A percentile compares a stretch with the other conserved stretches of the same genome.
phyloP scores from a whole-genome alignment of 2,888 invertebrate genomes.

The Acrobasis suavella region DNA sequence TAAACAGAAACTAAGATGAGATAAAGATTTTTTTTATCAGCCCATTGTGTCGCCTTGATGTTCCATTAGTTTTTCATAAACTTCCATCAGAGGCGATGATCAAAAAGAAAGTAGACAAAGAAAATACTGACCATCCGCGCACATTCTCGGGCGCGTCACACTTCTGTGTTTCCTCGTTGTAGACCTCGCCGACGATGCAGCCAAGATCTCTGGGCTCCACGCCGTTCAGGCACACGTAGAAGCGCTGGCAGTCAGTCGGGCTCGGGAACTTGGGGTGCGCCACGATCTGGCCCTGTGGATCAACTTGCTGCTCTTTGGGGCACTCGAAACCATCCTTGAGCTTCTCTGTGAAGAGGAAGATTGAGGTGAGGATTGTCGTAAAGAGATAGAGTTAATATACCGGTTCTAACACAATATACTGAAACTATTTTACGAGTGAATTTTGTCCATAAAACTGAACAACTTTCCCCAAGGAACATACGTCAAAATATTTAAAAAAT shows the following conservation, averaged over 20 bases:
- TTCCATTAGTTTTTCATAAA: too few species aligned
- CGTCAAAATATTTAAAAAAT: too few species aligned
- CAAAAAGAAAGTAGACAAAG: neutral
- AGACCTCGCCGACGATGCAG: conserved; percentile 94
- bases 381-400: neutral
- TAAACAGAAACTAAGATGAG: too few species aligned
- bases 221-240: conserved; percentile 94
- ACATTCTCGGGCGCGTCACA: conserved; percentile 96
- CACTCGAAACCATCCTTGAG: conserved; percentile 93
- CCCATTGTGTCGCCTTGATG: too few species aligned
- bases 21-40: too few species aligned
- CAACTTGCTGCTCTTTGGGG: conserved; percentile 86
- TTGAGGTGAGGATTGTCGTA: neutral
- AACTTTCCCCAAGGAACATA: too few species aligned
- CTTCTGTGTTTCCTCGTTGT: conserved; percentile 91
- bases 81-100: too few species aligned
- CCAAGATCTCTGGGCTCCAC: conserved; percentile 93
- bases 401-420: too few species aligned
- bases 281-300: conserved; percentile 86
- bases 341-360: conserved; percentile 81
- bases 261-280: conserved; percentile 94
- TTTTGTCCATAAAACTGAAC: too few species aligned
- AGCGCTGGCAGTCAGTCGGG: conserved; percentile 94
- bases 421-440: too few species aligned
- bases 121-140: conserved; percentile 88